Percentiles rank a stretch among this genome's conserved stretches.
Conservation (phyloP, 2,888 invertebrate genomes). For the Xylocampa areola region DNA sequence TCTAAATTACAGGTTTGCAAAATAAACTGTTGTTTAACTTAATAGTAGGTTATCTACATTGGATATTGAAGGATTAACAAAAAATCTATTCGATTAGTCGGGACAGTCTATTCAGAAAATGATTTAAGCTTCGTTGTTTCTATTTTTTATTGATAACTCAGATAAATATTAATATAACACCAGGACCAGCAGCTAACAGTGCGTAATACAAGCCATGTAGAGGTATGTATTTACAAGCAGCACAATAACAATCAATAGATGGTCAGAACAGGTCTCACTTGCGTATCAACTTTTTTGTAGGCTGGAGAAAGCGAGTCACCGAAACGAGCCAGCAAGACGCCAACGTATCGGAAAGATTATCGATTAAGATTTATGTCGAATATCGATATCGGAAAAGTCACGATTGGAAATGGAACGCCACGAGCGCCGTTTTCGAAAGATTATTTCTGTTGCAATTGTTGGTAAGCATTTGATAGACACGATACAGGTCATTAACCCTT, state of each 20-base stretch:
- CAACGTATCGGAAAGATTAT: constrained; percentile 58
- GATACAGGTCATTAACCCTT: constrained; percentile 15
- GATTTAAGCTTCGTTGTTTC: constrained; percentile 5
- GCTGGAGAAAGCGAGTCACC: constrained; percentile 77
- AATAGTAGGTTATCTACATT: constrained; percentile 38
- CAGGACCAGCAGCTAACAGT: constrained; percentile 24
- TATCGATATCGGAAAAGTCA: constrained; percentile 62
- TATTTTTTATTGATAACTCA: constrained; percentile 33
- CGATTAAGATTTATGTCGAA: constrained; percentile 61
- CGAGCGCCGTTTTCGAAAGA: constrained; percentile 32
- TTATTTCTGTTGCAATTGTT: constrained; percentile 37
- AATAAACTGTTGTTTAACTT: constrained; percentile 50
- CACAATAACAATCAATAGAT: constrained; percentile 69
- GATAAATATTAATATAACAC: constrained; percentile 33
- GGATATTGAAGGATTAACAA: constrained; percentile 23
- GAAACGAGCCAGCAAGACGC: constrained; percentile 60
- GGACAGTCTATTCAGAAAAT: constrained; percentile 10
- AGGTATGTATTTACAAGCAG: constrained; percentile 55
- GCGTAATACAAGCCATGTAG: constrained; percentile 53
- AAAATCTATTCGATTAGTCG: constrained; percentile 37
- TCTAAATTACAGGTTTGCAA: constrained; percentile 45
- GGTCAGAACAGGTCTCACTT: constrained; percentile 66
- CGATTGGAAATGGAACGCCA: constrained; percentile 51
- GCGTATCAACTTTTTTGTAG: constrained; percentile 70
- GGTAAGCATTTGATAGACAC: constrained; percentile 22